Base-by-base conservation (phyloP, 2,888 invertebrate species). In the Trypoxylon attenuatum region DNA sequence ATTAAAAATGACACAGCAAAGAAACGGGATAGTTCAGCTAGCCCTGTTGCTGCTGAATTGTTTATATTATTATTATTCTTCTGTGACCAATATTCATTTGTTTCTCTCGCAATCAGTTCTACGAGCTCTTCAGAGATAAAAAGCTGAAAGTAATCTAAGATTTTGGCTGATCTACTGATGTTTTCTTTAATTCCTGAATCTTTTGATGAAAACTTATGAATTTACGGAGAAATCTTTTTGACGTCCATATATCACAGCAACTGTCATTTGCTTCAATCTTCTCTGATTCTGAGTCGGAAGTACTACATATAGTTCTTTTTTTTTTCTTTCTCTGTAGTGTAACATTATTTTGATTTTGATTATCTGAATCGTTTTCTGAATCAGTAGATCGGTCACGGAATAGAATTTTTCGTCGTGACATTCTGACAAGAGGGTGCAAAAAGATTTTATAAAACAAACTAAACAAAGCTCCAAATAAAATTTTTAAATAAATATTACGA, bases 171-270 rank as follows among this genome's bases (percentile, higher is more conserved):
- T 61, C 43, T 50, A 47, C 6, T 55, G 23, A 61, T 51, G 19
- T 55, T 61, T 61, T 1, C 15, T 55, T 46, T 61, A 45, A 61
- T 61, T 55, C 61, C 61, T 61, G 61, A 27, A 55, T 61, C 13
- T 19, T 10, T 15, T 50, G 15, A 2, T 15, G 39, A 0, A 50
- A 61, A 61, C 6, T 52, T 41, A 45, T 50, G 27, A 50, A 61
- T 50, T 55, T 61, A 8, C 55, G 55, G 38, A 50, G 1, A 6
- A 61, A 61, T 45, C 16, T 61, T 22, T 53, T 55, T 25, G 55
- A 50, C 15, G 45, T 50, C 61, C 61, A 61, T 50, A 47, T 8
- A 13, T 55, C 55, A 41, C 21, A 54, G 18, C 33, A 13, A 45
- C n/a, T 47, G 61, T 55, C 45, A 55, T 55, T 13, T 13, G 27